These are phyloP conservation scores for Acleris sparsana DNA, from an alignment of 2,888 invertebrate genomes.

Conservation along the genomic window DNA sequence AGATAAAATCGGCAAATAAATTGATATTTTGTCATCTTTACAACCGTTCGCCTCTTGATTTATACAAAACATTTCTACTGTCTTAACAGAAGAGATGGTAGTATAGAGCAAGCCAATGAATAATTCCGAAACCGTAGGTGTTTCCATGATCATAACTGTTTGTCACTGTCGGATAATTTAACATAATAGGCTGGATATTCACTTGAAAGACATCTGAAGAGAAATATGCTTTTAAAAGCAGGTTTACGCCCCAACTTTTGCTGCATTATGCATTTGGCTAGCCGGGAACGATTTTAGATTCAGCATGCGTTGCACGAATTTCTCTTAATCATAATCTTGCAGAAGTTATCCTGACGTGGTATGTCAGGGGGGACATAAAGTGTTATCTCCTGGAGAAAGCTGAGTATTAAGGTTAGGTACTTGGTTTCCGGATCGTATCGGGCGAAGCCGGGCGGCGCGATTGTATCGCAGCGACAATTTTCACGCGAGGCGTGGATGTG, in stretches of 20 bases:
- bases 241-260: conserved; percentile 51
- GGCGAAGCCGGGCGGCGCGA: conserved; percentile 48
- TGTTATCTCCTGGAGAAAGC: conserved; percentile 68
- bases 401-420: conserved; percentile 49
- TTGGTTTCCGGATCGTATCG: conserved; percentile 46
- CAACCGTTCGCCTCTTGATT: conserved; percentile 27
- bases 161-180: conserved; percentile 36
- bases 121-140: conserved; percentile 37
- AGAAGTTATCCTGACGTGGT: conserved; percentile 55
- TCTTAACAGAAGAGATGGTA: conserved; percentile 32
- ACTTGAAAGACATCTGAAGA: conserved; percentile 34
- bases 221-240: conserved; percentile 32
- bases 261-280: conserved; percentile 51
- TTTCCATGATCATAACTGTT: conserved; percentile 37
- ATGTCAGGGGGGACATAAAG: conserved; percentile 52
- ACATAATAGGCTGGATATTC: conserved; percentile 31
- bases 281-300: conserved; percentile 20
- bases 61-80: conserved; percentile 33
- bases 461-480: conserved; percentile 49
- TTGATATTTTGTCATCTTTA: conserved; percentile 34
- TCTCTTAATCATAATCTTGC: conserved; percentile 50
- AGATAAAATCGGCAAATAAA: conserved; percentile 27
- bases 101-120: conserved; percentile 29
- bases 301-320: conserved; percentile 45
- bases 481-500: conserved; percentile 47